phyloP scores from a whole-genome alignment of 2,888 invertebrate species.

The Callyntrura sp. region DNA sequence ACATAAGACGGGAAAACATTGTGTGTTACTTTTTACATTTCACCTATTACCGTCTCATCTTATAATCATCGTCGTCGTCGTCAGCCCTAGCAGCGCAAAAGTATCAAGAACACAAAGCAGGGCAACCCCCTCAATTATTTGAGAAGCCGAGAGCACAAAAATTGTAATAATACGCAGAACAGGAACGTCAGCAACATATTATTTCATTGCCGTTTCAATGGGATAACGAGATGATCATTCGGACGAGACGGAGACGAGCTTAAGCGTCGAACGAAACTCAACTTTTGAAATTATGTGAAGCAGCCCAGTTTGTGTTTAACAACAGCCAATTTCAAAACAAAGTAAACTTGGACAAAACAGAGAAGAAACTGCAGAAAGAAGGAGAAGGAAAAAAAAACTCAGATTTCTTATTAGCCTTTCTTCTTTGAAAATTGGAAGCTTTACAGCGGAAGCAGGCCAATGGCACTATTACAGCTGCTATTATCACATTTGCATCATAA shows the following conservation, averaged over 20 bases:
- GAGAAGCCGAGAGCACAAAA: constrained; percentile 47
- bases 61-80: constrained; percentile 1
- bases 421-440: constrained; percentile 43
- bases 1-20: constrained; percentile 48
- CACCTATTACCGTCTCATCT: constrained; percentile 24
- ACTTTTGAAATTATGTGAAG: too few species aligned
- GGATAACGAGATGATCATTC: constrained; percentile 26
- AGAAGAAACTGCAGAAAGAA: neutral
- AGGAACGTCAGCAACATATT: neutral
- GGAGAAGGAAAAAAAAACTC: neutral
- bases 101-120: neutral
- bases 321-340: too few species aligned
- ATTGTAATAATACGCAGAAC: constrained; percentile 30
- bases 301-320: too few species aligned
- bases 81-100: neutral
- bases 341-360: too few species aligned
- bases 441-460: constrained; percentile 32
- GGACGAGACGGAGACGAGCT: neutral
- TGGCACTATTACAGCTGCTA: constrained; percentile 29
- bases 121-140: constrained; percentile 54
- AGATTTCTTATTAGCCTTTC: neutral
- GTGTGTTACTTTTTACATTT: constrained; percentile 30
- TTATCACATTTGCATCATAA: constrained; percentile 23
- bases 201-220: constrained; percentile 2
- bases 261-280: constrained; percentile 15